These are phyloP conservation scores for Oostethus manadensis DNA, from an alignment of 2,113 vertebrate species.

Conservation along the genomic window DNA sequence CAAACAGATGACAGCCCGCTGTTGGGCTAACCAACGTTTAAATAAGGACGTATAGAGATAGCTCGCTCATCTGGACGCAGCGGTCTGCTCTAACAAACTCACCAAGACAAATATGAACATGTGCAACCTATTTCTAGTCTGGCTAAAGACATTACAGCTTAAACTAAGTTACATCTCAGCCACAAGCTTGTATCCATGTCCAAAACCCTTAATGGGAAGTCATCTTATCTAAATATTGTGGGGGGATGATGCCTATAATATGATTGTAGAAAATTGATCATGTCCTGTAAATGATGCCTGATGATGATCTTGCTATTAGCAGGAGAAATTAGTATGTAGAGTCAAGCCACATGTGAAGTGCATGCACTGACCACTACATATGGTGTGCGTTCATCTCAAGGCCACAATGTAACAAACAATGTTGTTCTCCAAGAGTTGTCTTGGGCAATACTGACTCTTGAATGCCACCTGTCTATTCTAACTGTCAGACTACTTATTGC, in stretches of 20 bases:
- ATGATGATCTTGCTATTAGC: conserved; percentile 44
- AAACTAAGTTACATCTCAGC: conserved; percentile 64
- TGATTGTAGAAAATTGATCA: conserved; percentile 61
- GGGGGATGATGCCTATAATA: conserved; percentile 54
- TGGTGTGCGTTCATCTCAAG: background rate
- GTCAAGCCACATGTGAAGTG: conserved; percentile 24
- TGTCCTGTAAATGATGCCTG: conserved; percentile 57
- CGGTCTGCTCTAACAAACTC: conserved; percentile 44
- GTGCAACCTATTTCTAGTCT: conserved; percentile 58
- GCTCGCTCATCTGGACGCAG: conserved; percentile 27
- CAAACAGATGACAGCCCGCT: background rate
- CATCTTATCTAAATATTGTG: conserved; percentile 52
- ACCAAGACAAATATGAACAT: conserved; percentile 39
- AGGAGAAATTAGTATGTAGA: conserved; percentile 26
- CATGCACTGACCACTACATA: conserved; percentile 4
- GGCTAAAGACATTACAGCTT: conserved; percentile 63
- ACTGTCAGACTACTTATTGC: conserved; percentile 42
- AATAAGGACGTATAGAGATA: conserved; percentile 1
- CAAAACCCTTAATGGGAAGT: conserved; percentile 50
- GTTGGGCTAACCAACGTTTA: conserved; percentile 8
- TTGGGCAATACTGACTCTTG: conserved; percentile 9
- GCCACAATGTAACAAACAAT: too few relatives aligned
- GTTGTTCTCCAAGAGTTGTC: background rate
- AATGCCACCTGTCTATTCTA: conserved; percentile 8
- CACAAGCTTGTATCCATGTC: conserved; percentile 57